These are phyloP conservation scores for Octonoba sinensis DNA, from an alignment of 2,888 invertebrate species.

Conservation along the genomic window DNA sequence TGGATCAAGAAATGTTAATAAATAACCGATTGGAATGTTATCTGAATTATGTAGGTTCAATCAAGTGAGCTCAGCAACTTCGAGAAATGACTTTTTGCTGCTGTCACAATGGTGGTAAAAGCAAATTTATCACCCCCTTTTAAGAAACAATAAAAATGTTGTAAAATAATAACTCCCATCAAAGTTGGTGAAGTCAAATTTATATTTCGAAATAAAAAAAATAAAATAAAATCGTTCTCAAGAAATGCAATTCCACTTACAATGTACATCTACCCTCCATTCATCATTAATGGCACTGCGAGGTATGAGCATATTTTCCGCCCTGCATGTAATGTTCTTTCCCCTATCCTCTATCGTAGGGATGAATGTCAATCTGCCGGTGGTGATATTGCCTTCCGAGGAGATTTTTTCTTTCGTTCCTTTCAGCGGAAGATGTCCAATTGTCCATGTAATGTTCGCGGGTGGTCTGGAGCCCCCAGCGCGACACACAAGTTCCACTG, in stretches of 20 bases:
- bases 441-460: slow-evolving; percentile 87
- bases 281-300: slow-evolving; percentile 67
- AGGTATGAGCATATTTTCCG: slow-evolving; percentile 68
- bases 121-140: too few relatives aligned
- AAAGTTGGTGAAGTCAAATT: too few relatives aligned
- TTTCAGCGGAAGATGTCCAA: slow-evolving; percentile 81
- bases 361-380: slow-evolving; percentile 67
- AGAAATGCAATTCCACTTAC: slow-evolving; percentile 65
- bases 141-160: too few relatives aligned
- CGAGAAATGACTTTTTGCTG: too few relatives aligned
- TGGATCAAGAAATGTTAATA: too few relatives aligned
- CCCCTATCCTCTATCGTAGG: slow-evolving; percentile 67
- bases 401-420: slow-evolving; percentile 66
- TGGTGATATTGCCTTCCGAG: slow-evolving; percentile 66
- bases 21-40: too few relatives aligned
- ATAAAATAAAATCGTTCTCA: too few relatives aligned
- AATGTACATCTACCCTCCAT: slow-evolving; percentile 68
- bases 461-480: slow-evolving; percentile 61
- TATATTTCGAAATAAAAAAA: too few relatives aligned
- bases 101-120: too few relatives aligned
- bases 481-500: slow-evolving; percentile 60
- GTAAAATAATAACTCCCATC: too few relatives aligned
- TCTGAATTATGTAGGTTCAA: too few relatives aligned
- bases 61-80: too few relatives aligned
- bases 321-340: slow-evolving; percentile 74